Conservation (phyloP, 1,140 invertebrate species). For the Rhysida immarginata region DNA sequence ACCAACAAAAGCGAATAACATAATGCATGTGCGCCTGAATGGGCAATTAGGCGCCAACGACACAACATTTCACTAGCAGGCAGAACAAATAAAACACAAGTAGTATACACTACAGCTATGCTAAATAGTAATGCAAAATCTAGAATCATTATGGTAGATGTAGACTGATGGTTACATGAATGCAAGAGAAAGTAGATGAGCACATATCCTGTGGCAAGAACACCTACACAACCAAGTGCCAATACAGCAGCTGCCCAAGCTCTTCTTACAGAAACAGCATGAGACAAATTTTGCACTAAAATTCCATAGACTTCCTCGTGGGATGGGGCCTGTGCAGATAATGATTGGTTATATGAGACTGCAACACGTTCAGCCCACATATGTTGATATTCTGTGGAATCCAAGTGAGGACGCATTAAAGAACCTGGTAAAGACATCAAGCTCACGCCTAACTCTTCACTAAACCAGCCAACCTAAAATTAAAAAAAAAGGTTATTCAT, state of each 20-base stretch:
- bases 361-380: not conserved
- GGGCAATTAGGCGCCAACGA: slow-evolving; percentile 21
- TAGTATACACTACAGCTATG: slow-evolving; percentile 30
- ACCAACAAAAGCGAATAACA: slow-evolving; percentile 28
- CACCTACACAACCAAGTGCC: slow-evolving; percentile 22
- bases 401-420: not conserved
- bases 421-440: slow-evolving; percentile 13
- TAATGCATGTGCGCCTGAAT: slow-evolving; percentile 22
- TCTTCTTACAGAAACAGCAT: slow-evolving; percentile 23
- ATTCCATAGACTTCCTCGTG: not conserved
- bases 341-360: not conserved
- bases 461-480: slow-evolving; percentile 23
- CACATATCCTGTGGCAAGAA: slow-evolving; percentile 28
- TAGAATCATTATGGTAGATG: slow-evolving; percentile 33
- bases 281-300: slow-evolving; percentile 11
- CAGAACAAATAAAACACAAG: slow-evolving; percentile 31
- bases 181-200: slow-evolving; percentile 32
- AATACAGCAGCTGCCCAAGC: slow-evolving; percentile 26
- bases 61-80: slow-evolving; percentile 28
- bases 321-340: not conserved
- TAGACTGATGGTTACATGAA: slow-evolving; percentile 32
- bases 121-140: slow-evolving; percentile 32
- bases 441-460: slow-evolving; percentile 20
- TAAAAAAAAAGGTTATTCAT: slow-evolving; percentile 2
- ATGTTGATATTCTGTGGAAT: slow-evolving; percentile 1